A percentile compares a stretch with the other conserved stretches of the same genome.
Evolutionary conservation across 2,113 vertebrate genomes (phyloP).

Genomic region (Daphoenositta chrysoptera): DNA sequence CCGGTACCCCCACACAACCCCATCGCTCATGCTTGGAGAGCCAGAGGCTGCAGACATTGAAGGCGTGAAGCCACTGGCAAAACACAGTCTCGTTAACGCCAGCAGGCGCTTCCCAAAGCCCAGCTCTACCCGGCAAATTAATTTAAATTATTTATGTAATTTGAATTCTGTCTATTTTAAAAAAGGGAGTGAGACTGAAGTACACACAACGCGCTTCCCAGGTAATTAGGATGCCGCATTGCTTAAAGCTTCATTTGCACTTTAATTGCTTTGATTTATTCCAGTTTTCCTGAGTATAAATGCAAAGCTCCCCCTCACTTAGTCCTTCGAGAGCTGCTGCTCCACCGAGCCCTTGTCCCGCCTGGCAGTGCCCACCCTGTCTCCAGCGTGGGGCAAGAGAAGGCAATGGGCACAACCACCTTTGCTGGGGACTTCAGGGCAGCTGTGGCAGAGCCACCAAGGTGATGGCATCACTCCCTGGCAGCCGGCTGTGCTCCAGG

Average conservation of each 20-base stretch:
- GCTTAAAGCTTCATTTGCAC: conserved; percentile 51
- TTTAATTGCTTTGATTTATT: conserved; percentile 59
- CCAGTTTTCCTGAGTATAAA: neutral
- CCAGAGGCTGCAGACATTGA: rapidly evolving
- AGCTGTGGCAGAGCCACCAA: neutral
- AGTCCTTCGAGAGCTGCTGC: neutral
- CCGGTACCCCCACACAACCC: rapidly evolving
- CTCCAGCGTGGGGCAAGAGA: neutral
- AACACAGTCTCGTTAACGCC: neutral
- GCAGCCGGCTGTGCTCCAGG: neutral
- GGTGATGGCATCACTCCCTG: rapidly evolving
- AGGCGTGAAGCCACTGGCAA: neutral
- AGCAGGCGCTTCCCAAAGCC: neutral
- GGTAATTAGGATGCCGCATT: neutral
- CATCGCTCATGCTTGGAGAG: neutral
- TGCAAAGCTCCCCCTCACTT: neutral
- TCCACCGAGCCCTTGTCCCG: neutral
- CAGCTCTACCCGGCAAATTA: neutral
- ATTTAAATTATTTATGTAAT: conserved; percentile 26
- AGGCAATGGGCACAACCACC: rapidly evolving
- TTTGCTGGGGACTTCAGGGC: rapidly evolving
- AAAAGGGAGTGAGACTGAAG: neutral
- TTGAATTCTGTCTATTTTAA: neutral
- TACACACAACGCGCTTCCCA: neutral
- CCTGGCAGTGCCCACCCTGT: neutral